Base-by-base conservation (phyloP, 2,888 invertebrate genomes). In the Nebria brevicollis region DNA sequence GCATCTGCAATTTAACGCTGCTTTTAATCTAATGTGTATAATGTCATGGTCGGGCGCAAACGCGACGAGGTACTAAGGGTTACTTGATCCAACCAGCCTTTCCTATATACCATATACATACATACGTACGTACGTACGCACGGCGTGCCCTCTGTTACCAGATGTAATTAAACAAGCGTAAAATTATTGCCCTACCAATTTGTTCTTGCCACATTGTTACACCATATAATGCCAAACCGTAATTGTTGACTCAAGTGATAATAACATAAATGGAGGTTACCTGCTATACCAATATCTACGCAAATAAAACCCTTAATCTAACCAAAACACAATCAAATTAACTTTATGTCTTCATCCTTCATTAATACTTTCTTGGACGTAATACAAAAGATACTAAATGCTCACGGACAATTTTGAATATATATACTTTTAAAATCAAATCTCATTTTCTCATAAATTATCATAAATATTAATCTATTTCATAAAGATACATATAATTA, bases 21-120 rank as follows among this genome's bases (percentile, higher is more conserved):
- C 75, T 80, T 80, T 80, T 80, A 80, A 80, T 80, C 70, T 75
- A 80, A 80, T 80, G 75, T 80, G 75, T 80, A 26, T 75, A 80
- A 80, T 80, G 75, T 80, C 80, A 72, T 41, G 80, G 70, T 25
- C 20, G 25, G 70, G 34, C 41, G 25, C 13, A n/a, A n/a, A 15
- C 10, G 70, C 34, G 34, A 66, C 66, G 7, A 70, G 70, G 34
- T 20, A 13, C 25, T 8, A 66, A 66, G 70, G n/a, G 13, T 54
- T 41, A 42, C 43, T 73, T 73, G 43, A 73, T 42, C 41, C 73
- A 41, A 8, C 41, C 72, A 72, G 34, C 26, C 34, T 20, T 20
- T 20, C 20, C 20, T 20, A 20, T 20, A 20, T 20, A 20, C 20
- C 20, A 20, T 20, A 20, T 20, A 20, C 20, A 20, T 20, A 20